Base-by-base conservation (phyloP, 2,888 invertebrate species). In the Stramonita haemastoma region DNA sequence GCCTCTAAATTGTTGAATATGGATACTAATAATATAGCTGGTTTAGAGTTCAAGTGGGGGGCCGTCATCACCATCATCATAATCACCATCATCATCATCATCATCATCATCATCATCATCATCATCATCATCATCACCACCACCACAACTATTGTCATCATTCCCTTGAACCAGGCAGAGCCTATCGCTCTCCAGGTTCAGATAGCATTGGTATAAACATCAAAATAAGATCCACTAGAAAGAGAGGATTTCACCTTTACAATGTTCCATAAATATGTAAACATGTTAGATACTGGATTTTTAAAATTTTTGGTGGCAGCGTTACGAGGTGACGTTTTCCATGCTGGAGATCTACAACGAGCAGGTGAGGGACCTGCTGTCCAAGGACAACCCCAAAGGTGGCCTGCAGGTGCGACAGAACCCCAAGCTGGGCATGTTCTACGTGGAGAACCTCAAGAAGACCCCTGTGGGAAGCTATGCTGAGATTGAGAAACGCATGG, bases 291-390 rank as follows among this genome's bases (percentile, higher is more conserved):
- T 5, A 46, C 46, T 46, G 22, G 13, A 60, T 88, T 22, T 88
- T 79, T n/a, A n/a, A n/a, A n/a, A n/a, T 77, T 88, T 79, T 77
- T 85, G 79, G 73, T 91, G 92, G 0, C 93, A 96, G 95, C 93
- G 96, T 36, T 96, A 94, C 92, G 96, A 96, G 92, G 95, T 96
- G 26, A 94, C 95, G 19, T 96, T 96, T 91, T 96, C 96, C 77
- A 96, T 96, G 96, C 91, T 96, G 93, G 96, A 96, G 92, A 96
- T 96, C 89, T 96, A 96, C 94, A 96, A 96, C 93, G 96, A 96
- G 92, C 95, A 96, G 92, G 96, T 96, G 17, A 93, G 96, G 57
- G 96, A 96, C 92, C 92, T 96, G 73, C 92, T 96, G 60, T 94
- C 95, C 29, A 95, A 95, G 90, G 96, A 96, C 89, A 95, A 95